These are phyloP conservation scores for Cryptotis parvus DNA, from an alignment of 2,113 vertebrate species.

Conservation along the genomic window DNA sequence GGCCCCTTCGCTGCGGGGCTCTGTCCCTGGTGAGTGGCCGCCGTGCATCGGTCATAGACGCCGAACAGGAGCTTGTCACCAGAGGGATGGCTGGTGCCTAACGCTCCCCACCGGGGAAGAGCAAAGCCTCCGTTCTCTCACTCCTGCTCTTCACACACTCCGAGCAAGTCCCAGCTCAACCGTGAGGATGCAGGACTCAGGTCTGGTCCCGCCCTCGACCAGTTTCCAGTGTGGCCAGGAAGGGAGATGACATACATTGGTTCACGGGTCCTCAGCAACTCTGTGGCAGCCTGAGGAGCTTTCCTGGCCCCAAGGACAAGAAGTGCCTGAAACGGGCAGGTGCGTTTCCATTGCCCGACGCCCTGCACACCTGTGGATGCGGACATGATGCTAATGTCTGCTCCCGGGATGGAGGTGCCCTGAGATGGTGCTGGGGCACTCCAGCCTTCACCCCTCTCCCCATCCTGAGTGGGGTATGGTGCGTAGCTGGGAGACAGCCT, in stretches of 20 bases:
- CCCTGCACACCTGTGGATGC: too few species aligned
- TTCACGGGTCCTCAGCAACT: background rate
- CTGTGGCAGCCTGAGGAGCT: background rate
- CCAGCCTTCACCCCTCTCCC: background rate
- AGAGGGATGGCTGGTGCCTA: background rate
- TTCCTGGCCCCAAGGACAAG: background rate
- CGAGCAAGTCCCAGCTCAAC: background rate
- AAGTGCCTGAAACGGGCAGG: background rate
- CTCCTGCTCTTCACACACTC: too few species aligned
- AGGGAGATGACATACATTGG: background rate
- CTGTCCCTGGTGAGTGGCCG: too few species aligned
- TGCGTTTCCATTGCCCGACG: background rate
- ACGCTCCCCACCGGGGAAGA: background rate
- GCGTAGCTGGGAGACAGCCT: background rate
- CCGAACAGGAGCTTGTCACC: background rate
- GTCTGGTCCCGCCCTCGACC: background rate
- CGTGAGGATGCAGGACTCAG: background rate
- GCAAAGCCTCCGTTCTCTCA: too few species aligned
- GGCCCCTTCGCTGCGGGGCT: too few species aligned
- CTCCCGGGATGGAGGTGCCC: background rate
- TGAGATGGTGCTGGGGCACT: rapidly evolving
- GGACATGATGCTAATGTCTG: background rate
- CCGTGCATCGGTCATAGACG: too few species aligned
- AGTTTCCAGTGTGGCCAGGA: background rate
- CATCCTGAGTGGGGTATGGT: background rate